A percentile compares a stretch with the other conserved stretches of the same genome.
Evolutionary conservation across 2,888 invertebrate genomes (phyloP).

Genomic region (Spodoptera littoralis): DNA sequence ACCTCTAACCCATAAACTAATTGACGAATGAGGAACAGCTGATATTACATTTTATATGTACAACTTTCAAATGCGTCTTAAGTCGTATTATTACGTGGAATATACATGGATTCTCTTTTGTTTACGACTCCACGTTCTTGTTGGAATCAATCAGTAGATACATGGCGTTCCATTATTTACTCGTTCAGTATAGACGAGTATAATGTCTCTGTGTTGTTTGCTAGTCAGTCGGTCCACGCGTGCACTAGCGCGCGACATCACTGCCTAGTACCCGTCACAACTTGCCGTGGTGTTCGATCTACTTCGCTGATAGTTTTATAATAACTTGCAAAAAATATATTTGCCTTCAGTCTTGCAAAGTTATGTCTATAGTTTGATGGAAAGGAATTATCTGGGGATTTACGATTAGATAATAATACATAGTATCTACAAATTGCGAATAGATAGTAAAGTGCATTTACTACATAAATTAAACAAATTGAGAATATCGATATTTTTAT

Average conservation of each 20-base stretch:
- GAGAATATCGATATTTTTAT: no score
- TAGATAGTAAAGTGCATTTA: no score
- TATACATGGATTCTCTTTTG: no score
- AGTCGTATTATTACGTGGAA: no score
- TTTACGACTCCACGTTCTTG: constrained; percentile 7
- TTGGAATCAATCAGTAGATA: constrained; percentile 16
- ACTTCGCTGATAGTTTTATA: constrained; percentile 10
- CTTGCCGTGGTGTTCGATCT: constrained; percentile 24
- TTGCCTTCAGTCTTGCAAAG: constrained; percentile 1
- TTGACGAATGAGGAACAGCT: no score
- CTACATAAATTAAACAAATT: no score
- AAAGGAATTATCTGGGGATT: no score
- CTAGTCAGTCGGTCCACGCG: constrained; percentile 9
- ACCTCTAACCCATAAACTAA: no score
- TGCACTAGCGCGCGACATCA: constrained; percentile 38
- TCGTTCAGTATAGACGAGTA: constrained; percentile 24
- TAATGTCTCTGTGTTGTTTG: constrained; percentile 12
- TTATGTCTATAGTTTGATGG: not conserved
- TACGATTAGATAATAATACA: no score
- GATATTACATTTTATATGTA: no score
- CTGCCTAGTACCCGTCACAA: constrained; percentile 33
- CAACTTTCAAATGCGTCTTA: no score
- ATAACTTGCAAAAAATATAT: not conserved
- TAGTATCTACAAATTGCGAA: no score
- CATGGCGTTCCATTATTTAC: constrained; percentile 27